Base-by-base conservation (phyloP, 2,888 invertebrate species). In the Buathra laborator region DNA sequence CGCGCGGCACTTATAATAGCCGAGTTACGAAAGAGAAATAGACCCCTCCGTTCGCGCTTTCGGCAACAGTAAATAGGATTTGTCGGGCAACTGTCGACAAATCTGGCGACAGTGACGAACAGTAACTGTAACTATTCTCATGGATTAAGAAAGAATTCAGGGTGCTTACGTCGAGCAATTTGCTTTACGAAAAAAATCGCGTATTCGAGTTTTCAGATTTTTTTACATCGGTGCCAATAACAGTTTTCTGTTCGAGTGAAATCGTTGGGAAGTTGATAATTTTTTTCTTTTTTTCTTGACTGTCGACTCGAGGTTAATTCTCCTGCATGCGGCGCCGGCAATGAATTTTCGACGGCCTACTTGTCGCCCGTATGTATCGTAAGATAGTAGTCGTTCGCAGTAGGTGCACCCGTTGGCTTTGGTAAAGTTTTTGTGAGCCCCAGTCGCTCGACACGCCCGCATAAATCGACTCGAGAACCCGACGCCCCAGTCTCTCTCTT, bases 351-450 rank as follows among this genome's bases (percentile, higher is more conserved):
- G 89, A 87, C 93, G 93, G 89, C 92, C 93, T 92, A 94, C 92
- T 93, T 93, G 91, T 91, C 90, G 89, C 94, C 93, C 94, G 93
- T 93, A 93, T 94, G 89, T 80, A 86, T 48, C 87, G 88, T 90
- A 91, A 93, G 93, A 93, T 93, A 93, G 91, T 89, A 56, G 72
- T 85, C 70, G 64, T 59, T 64, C 29, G 48, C 64, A 53, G 67
- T 56, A 44, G 67, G 77, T 64, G 10, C 80, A 16, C 43, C 53
- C 29, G 19, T 75, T 62, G 78, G 78, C 77, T 88, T 87, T 75
- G 89, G 83, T 88, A 85, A 86, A 89, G 89, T 82, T 67, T 78
- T 64, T 59, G 79, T 89, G 87, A 66, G 76, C 78, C 74, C 74
- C 70, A 48, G 24, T 37, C 37, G 79, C 68, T 76, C 86, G 89